Conservation (phyloP, 2,113 vertebrate species). For the Astatoreochromis straeleni region DNA sequence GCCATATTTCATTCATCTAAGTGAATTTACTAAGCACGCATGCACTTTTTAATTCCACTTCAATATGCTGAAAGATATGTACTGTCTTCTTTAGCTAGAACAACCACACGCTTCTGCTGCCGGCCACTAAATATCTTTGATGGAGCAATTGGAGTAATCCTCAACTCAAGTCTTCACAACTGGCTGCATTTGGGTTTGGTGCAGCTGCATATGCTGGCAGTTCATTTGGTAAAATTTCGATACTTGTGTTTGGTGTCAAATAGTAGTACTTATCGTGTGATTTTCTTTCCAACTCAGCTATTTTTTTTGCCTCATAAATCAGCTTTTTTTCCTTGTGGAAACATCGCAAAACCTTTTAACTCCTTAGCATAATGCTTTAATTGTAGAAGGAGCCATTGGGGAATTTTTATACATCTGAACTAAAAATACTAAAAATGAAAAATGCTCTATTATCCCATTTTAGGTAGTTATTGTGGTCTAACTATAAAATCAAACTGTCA, state of each 20-base stretch:
- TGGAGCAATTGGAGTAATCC: constrained; percentile 24
- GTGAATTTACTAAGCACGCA: neutral
- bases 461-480: neutral
- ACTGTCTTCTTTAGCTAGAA: neutral
- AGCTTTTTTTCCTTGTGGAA: neutral
- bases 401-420: neutral
- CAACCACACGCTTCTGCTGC: neutral
- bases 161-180: constrained; percentile 1
- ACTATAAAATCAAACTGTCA: neutral
- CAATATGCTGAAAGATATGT: constrained; percentile 15
- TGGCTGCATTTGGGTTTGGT: constrained; percentile 24
- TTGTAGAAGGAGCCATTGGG: neutral
- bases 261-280: neutral
- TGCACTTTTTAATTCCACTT: constrained; percentile 20
- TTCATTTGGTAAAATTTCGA: neutral
- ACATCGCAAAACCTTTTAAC: constrained; percentile 19
- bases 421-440: constrained; percentile 1
- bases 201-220: constrained; percentile 42
- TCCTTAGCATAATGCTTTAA: neutral
- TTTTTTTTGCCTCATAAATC: neutral
- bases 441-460: neutral
- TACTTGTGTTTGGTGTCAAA: neutral
- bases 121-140: constrained; percentile 23
- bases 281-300: neutral
- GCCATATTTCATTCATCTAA: neutral